phyloP scores from a whole-genome alignment of 2,113 vertebrate species.

The Urocitellus parryii region DNA sequence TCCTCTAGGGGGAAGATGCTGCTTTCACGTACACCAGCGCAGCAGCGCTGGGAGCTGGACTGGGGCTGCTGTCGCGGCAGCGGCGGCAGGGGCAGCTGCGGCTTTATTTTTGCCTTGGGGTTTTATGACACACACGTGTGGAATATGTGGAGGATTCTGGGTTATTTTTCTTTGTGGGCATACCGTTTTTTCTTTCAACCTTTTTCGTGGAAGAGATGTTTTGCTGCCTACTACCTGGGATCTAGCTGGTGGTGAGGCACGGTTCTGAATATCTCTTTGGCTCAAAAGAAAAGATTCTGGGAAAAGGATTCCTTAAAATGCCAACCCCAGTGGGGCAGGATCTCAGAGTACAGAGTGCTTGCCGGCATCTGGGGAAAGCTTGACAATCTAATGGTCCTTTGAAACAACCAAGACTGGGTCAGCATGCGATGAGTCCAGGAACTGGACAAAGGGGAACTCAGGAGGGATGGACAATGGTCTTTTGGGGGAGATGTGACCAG shows the following conservation, averaged over 20 bases:
- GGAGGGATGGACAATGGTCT: not conserved
- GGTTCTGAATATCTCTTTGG: not conserved
- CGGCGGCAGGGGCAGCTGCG: not conserved
- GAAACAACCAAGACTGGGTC: not conserved
- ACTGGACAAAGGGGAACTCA: slow-evolving; percentile 62
- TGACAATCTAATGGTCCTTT: not conserved
- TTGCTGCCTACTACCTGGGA: not conserved
- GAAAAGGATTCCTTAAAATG: slow-evolving; percentile 45
- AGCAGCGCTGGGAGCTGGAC: slow-evolving; percentile 31
- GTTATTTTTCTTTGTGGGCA: slow-evolving; percentile 74
- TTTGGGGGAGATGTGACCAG: not conserved
- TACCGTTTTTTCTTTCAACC: slow-evolving; percentile 48
- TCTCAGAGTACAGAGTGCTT: not conserved
- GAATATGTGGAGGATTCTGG: slow-evolving; percentile 61
- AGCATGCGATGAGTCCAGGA: not conserved
- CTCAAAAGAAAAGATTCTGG: not conserved
- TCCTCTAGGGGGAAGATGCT: slow-evolving; percentile 49
- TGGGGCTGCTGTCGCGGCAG: slow-evolving; percentile 1
- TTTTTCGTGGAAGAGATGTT: slow-evolving; percentile 23
- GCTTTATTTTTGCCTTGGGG: slow-evolving; percentile 67
- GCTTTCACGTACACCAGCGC: not conserved
- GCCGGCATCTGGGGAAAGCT: not conserved
- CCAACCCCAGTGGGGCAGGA: not conserved
- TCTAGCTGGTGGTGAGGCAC: not conserved
- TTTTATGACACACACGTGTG: slow-evolving; percentile 70